These are phyloP conservation scores for Macrobrachium rosenbergii DNA, from an alignment of 1,140 invertebrate species.

Conservation along the genomic window DNA sequence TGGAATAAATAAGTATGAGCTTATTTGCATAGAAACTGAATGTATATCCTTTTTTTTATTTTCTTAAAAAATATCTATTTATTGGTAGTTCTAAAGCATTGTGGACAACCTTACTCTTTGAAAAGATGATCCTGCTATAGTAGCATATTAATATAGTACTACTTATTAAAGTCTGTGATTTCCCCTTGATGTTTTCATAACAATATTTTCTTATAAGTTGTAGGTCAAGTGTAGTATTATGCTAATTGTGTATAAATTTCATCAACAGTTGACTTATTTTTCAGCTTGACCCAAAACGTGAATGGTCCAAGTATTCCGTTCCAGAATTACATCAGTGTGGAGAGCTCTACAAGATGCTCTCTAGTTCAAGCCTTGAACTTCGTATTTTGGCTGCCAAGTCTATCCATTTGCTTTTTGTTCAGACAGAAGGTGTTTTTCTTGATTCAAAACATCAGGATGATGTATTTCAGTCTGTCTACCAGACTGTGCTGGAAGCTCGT, in stretches of 20 bases:
- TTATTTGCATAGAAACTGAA: too few relatives aligned
- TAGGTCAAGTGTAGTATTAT: not conserved
- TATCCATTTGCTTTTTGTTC: not conserved
- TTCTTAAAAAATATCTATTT: too few relatives aligned
- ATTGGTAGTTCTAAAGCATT: too few relatives aligned
- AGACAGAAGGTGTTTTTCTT: not conserved
- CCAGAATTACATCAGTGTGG: not conserved
- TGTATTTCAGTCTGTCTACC: constrained; percentile 33
- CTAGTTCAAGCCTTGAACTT: constrained; percentile 12
- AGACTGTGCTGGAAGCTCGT: constrained; percentile 24
- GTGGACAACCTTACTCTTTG: too few relatives aligned
- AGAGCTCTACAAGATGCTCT: not conserved
- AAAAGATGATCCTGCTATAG: too few relatives aligned
- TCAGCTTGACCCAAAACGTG: constrained; percentile 43
- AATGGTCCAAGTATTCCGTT: constrained; percentile 14
- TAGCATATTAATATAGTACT: too few relatives aligned
- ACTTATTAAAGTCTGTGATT: too few relatives aligned
- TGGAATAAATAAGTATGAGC: too few relatives aligned
- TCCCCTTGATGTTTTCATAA: not conserved
- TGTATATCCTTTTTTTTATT: too few relatives aligned
- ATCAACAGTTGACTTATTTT: not conserved
- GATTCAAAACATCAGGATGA: constrained; percentile 12
- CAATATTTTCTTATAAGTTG: not conserved
- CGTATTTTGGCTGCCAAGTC: not conserved
- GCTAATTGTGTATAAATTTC: not conserved